Base-by-base conservation (phyloP, 2,113 vertebrate genomes). In the Notiomystis cincta region DNA sequence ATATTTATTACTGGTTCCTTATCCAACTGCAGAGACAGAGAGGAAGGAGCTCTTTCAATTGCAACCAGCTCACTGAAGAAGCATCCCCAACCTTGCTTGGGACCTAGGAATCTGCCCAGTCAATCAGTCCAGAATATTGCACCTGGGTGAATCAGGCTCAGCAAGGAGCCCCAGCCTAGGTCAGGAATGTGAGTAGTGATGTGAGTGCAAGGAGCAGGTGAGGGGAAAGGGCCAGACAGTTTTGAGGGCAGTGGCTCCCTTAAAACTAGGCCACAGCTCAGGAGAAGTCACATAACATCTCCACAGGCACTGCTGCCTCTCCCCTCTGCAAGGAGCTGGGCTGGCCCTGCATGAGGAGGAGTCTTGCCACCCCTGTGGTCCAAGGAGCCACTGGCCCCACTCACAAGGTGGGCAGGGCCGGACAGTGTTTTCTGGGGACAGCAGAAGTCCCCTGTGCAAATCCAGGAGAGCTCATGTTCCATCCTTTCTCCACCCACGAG, bases 121-220 rank as follows among this genome's bases (percentile, higher is more conserved):
- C 40, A 37, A 25, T 22, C 76, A 60, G 30, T 42, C n/a, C 9
- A 45, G 28, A 80, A 48, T 35, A 54, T 67, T 91, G 37, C 62
- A 42, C 13, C 35, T 23, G 28, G n/a, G n/a, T 84, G 38, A 64
- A 48, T 50, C 56, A 54, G 27, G 44, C 28, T 61, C 47, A 60
- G 19, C 0, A 0, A 79, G 40, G 40, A 66, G 37, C 3, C 13
- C 19, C 48, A 61, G 24, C 0, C 0, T 5, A n/a, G 56, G 38
- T 60, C 77, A 93, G 81, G 65, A 82, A 87, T 2, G 13, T 1
- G 5, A 69, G 81, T 3, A 2, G 54, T 4, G 3, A 54, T 15
- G 4, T 51, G 17, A 71, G 15, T 1, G 4, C 0, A 0, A 10
- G 21, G 65, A 22, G 40, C 9, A 70, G 51, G n/a, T 2, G 1